A percentile compares a stretch with the other conserved stretches of the same genome.
Evolutionary conservation across 2,113 vertebrate genomes (phyloP).

Genomic region (Myrmophylax atrothorax): DNA sequence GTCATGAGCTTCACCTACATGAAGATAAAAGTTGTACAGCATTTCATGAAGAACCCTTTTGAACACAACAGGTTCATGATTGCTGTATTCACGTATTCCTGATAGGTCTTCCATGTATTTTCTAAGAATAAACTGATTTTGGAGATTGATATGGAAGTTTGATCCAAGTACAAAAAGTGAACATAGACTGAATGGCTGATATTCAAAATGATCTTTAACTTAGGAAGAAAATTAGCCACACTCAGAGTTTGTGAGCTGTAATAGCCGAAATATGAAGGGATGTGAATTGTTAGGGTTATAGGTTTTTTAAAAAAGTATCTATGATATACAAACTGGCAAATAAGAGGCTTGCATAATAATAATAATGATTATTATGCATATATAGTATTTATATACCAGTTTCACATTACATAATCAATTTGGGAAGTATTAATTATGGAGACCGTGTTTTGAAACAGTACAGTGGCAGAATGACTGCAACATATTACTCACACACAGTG

Average conservation of each 20-base stretch:
- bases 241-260: neutral
- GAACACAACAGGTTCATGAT: neutral
- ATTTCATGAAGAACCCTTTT: neutral
- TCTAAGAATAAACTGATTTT: neutral
- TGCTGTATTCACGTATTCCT: neutral
- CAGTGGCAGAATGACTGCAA: neutral
- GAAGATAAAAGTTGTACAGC: neutral
- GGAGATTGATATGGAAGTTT: neutral
- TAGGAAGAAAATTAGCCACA: neutral
- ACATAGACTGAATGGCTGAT: neutral
- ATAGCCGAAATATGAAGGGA: neutral
- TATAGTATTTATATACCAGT: neutral
- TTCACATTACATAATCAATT: neutral
- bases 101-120: neutral
- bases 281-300: neutral
- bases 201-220: neutral
- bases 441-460: neutral
- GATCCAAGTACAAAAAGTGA: neutral
- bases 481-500: neutral
- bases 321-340: neutral
- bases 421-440: neutral
- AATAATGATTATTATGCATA: neutral
- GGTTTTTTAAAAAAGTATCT: neutral
- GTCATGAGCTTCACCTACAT: neutral
- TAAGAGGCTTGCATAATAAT: neutral